Evolutionary conservation across 2,888 invertebrate genomes (phyloP), one percentile per base, ranked within the genome.

Genomic region (Leptopilina syphax): DNA sequence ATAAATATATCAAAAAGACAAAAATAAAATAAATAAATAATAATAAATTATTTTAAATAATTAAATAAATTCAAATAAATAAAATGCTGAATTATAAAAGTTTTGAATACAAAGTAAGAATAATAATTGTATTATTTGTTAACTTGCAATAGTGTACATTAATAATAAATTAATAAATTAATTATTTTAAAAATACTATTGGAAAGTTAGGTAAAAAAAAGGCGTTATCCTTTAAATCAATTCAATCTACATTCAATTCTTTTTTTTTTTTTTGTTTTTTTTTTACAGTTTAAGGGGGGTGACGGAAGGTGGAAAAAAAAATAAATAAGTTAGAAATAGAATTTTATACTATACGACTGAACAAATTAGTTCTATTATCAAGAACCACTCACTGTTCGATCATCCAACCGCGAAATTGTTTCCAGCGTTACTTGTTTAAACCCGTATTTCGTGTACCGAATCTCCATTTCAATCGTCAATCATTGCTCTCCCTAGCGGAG

Each of bases 341-440:
- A 65, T 65, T 65, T 65, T 34, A 27, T 34, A 65, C 34, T 27
- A 47, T 47, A 57, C 65, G 65, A 27, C n/a, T 67, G 44, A n/a
- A 44, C 67, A 44, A 12, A 67, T 67, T 57, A 54, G 70, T 73
- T 34, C 10, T 27, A 73, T 57, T 73, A 73, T 34, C 70, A 73
- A 57, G 57, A 57, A 54, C 34, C 54, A 27, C 34, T 73, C 70
- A 73, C 54, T 57, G 70, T n/a, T 73, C 57, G 34, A 73, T 73
- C 34, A 73, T 73, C 34, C n/a, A 57, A 57, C 70, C 57, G 57
- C 57, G 70, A 73, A 73, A 73, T 73, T 57, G 70, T 57, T 73
- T 4, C 54, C 54, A n/a, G 70, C 54, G 50, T 27, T 70, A 54
- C 70, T 70, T 70, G 27, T 70, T 27, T 70, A 27, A 70, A 70